Conservation (phyloP, 2,888 invertebrate genomes). For the Tricholauxania praeusta region DNA sequence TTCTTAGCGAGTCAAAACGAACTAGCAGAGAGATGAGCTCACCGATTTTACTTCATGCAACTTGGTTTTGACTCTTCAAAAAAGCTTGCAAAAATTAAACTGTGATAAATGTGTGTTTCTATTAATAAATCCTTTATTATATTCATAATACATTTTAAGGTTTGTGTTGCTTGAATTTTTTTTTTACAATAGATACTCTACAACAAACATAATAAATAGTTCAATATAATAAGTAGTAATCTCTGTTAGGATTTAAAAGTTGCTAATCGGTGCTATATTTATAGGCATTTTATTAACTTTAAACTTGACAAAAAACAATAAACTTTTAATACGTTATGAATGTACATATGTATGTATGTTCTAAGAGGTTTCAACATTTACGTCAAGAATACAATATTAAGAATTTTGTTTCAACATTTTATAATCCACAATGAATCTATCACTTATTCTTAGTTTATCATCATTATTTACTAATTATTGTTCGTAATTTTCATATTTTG, state of each 20-base stretch:
- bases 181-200: conserved; percentile 40
- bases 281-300: too few species aligned
- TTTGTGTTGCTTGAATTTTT: conserved; percentile 3
- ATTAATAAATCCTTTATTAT: conserved; percentile 19
- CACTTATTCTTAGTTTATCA: conserved; percentile 29
- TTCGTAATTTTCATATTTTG: conserved; percentile 35
- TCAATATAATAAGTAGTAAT: not conserved
- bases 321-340: not conserved
- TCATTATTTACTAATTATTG: conserved; percentile 42
- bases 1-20: too few species aligned
- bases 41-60: too few species aligned
- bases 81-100: too few species aligned
- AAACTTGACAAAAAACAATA: too few species aligned
- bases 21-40: too few species aligned
- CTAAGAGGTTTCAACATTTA: conserved; percentile 1
- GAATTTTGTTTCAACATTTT: conserved; percentile 11
- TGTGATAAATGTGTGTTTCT: not conserved
- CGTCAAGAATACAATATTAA: not conserved
- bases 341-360: too few species aligned
- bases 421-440: conserved; percentile 1
- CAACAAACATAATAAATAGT: conserved; percentile 16
- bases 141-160: conserved; percentile 59
- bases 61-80: too few species aligned
- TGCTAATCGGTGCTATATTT: too few species aligned
- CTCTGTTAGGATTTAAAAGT: too few species aligned